Evolutionary conservation across 1,140 invertebrate genomes (phyloP), one percentile per base, ranked within the genome.

Genomic region (Globodera rostochiensis): DNA sequence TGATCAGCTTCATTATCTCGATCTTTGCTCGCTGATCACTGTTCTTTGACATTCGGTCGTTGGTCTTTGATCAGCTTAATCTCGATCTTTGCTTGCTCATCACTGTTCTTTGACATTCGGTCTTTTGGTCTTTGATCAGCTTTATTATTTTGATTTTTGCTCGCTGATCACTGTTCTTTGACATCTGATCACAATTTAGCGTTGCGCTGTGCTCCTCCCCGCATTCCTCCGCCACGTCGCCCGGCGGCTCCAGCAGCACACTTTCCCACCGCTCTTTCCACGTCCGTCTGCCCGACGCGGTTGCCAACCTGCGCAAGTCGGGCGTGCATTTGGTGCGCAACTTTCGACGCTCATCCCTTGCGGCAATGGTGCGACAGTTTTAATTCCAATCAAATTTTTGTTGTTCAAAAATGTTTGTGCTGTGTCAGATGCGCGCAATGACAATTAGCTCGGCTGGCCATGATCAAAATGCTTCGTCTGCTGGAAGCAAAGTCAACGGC

Each of bases 321-420:
- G 77, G 77, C 11, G 70, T 70, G 47, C 66, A 78, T 69, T 69
- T 71, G 49, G 77, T 78, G 49, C 66, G 49, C 66, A 78, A 78
- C 50, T 64, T 78, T n/a, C 77, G 77, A 46, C 66, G 64, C 7
- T 78, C 77, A 25, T 78, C 77, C 15, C 45, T 78, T 21, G 77
- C 77, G 7, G 66, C 47, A 8, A 46, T 78, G 36, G 47, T 69
- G 45, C 69, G 64, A 11, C 50, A 57, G 13, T 11, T 67, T 21
- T 76, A 45, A 46, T 5, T n/a, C 13, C 60, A 66, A 66, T 66
- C 60, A 66, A n/a, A 21, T 19, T n/a, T 50, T 36, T 36, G 36
- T 36, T 36, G 36, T 36, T 36, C 36, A 36, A 36, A 36, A 36
- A 36, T 36, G 36, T 36, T 36, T 36, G 36, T 25, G 25, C 25